Percentiles rank a stretch among this genome's conserved stretches.
Conservation (phyloP, 2,888 invertebrate species). For the Synergus gifuensis region DNA sequence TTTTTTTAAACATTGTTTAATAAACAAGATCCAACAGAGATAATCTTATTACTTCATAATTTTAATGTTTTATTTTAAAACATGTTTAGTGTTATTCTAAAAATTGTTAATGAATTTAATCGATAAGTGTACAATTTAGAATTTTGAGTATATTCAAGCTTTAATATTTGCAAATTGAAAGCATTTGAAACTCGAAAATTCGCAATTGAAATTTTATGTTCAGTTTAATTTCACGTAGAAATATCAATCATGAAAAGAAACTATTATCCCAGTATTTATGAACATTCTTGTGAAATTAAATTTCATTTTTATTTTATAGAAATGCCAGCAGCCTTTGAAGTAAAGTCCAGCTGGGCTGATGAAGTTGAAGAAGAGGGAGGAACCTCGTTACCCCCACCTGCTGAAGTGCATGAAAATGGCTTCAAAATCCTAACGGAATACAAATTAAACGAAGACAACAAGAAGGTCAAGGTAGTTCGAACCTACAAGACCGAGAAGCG, state of each 20-base stretch:
- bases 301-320: constrained; percentile 61
- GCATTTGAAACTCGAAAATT: too few relatives aligned
- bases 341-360: constrained; percentile 97
- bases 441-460: constrained; percentile 93
- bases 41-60: too few relatives aligned
- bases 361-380: constrained; percentile 95
- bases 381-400: constrained; percentile 84
- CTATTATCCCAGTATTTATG: background rate
- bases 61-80: too few relatives aligned
- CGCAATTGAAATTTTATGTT: too few relatives aligned
- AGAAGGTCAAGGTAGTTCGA: constrained; percentile 91
- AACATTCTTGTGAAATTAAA: background rate
- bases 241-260: too few relatives aligned
- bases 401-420: constrained; percentile 91
- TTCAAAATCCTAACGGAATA: constrained; percentile 96
- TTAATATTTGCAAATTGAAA: too few relatives aligned
- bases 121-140: too few relatives aligned
- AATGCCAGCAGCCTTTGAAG: constrained; percentile 89
- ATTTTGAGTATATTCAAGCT: too few relatives aligned
- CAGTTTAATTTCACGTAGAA: too few relatives aligned
- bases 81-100: too few relatives aligned
- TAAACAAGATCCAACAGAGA: too few relatives aligned
- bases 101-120: background rate
- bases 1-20: too few relatives aligned
- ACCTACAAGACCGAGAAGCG: constrained; percentile 96